Conservation (phyloP, 1,140 invertebrate species). For the Drosophila gunungcola region DNA sequence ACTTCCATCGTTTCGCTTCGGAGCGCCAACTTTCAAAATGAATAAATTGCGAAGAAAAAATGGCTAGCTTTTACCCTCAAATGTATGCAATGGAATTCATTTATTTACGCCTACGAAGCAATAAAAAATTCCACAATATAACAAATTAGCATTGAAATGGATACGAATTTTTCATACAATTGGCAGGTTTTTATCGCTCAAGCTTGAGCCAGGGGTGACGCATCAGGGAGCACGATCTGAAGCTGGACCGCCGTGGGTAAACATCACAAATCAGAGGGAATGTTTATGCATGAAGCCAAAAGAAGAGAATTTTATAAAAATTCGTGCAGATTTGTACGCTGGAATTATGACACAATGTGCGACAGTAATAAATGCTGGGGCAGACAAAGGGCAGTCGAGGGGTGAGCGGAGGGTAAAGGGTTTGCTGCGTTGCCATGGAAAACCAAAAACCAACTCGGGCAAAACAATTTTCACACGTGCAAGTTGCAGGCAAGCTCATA, state of each 20-base stretch:
- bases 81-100: slow-evolving; percentile 57
- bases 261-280: slow-evolving; percentile 48
- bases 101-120: slow-evolving; percentile 45
- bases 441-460: slow-evolving; percentile 46
- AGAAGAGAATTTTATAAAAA: slow-evolving; percentile 51
- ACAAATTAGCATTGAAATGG: slow-evolving; percentile 56
- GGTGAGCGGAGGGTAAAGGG: not conserved
- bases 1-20: slow-evolving; percentile 29
- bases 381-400: slow-evolving; percentile 21
- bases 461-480: slow-evolving; percentile 64
- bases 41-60: slow-evolving; percentile 47
- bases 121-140: slow-evolving; percentile 35
- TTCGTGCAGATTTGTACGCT: slow-evolving; percentile 54
- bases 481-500: slow-evolving; percentile 60
- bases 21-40: slow-evolving; percentile 45
- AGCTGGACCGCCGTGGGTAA: slow-evolving; percentile 30
- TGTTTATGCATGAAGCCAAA: slow-evolving; percentile 36
- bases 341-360: slow-evolving; percentile 55
- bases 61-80: slow-evolving; percentile 4
- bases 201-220: slow-evolving; percentile 21
- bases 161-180: slow-evolving; percentile 51
- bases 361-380: slow-evolving; percentile 52
- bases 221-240: slow-evolving; percentile 12
- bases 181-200: slow-evolving; percentile 37
- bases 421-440: slow-evolving; percentile 27